These are phyloP conservation scores for Euzophera pinguis DNA, from an alignment of 2,888 invertebrate species.

Conservation along the genomic window DNA sequence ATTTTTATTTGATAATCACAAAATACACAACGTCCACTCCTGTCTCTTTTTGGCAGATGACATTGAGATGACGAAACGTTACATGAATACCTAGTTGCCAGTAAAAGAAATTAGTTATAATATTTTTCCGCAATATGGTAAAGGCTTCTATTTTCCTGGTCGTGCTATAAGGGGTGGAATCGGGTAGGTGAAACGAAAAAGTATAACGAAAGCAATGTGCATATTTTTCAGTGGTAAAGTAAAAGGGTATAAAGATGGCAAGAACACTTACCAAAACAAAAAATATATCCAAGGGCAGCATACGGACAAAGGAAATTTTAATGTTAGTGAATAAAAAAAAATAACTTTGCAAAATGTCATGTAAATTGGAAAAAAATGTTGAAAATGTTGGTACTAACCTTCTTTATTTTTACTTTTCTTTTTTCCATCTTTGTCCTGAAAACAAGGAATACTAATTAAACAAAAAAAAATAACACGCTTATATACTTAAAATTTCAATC, in stretches of 20 bases:
- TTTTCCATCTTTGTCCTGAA: constrained; percentile 91
- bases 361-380: constrained; percentile 1
- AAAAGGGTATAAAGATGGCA: not conserved
- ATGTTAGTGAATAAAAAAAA: constrained; percentile 10
- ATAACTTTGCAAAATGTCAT: not conserved
- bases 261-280: constrained; percentile 33
- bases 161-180: not conserved
- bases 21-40: no score
- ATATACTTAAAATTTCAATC: no score
- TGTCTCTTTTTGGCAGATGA: no score
- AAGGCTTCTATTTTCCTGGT: no score
- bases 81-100: no score
- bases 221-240: not conserved
- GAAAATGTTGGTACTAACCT: constrained; percentile 81
- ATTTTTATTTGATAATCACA: no score
- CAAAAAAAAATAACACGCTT: no score
- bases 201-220: not conserved
- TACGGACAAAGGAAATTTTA: constrained; percentile 19
- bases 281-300: constrained; percentile 34
- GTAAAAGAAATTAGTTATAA: no score
- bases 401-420: constrained; percentile 94
- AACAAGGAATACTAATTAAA: constrained; percentile 29
- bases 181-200: not conserved
- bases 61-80: no score
- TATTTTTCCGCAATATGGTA: no score